Conservation (phyloP, 2,888 invertebrate genomes). For the Agrotis clavis region DNA sequence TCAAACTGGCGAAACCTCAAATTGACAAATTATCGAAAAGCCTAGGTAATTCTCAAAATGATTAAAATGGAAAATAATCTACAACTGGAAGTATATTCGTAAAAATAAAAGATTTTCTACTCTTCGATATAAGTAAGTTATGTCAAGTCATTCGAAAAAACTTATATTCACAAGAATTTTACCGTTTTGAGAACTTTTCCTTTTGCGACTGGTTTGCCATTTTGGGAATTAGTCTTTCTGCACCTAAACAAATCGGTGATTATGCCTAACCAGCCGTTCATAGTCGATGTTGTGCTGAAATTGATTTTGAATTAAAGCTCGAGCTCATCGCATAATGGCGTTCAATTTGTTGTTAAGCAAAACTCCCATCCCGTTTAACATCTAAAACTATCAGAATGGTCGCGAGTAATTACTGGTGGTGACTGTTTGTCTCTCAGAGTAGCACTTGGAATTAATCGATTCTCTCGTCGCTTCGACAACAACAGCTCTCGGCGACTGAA, state of each 20-base stretch:
- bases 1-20: too few species aligned
- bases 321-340: conserved; percentile 14
- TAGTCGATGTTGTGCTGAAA: conserved; percentile 29
- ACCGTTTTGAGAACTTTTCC: too few species aligned
- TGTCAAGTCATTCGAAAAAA: too few species aligned
- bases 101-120: too few species aligned
- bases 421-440: conserved; percentile 19
- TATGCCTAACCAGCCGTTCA: conserved; percentile 32
- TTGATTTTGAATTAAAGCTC: conserved; percentile 36
- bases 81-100: too few species aligned
- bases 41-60: too few species aligned
- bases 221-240: too few species aligned
- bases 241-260: conserved; percentile 9
- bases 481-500: conserved; percentile 19
- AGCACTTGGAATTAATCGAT: conserved; percentile 31
- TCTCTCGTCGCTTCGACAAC: conserved; percentile 18
- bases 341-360: conserved; percentile 21
- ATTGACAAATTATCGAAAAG: too few species aligned
- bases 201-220: too few species aligned
- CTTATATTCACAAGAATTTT: too few species aligned
- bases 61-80: too few species aligned
- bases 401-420: conserved; percentile 28
- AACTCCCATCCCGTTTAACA: conserved; percentile 18
- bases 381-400: conserved; percentile 32
- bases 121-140: too few species aligned